Percentiles rank a stretch among this genome's conserved stretches.
Conservation (phyloP, 2,113 vertebrate genomes). For the Amblyornis subalaris region DNA sequence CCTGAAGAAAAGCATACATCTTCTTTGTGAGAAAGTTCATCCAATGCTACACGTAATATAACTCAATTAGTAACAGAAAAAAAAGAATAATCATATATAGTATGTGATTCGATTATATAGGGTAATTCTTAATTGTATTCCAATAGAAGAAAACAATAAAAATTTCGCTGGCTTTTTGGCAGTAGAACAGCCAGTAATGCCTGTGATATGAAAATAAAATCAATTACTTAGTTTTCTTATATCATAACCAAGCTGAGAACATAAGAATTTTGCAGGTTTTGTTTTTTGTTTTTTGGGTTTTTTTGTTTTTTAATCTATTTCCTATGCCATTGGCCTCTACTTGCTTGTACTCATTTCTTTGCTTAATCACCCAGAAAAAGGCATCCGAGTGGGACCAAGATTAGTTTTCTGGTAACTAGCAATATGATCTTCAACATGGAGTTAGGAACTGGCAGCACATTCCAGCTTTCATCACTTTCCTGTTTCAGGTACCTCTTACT, state of each 20-base stretch:
- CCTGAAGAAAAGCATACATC: slow-evolving; percentile 38
- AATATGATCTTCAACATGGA: not conserved
- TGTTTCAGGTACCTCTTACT: not conserved
- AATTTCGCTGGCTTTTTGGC: not conserved
- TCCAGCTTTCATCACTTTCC: not conserved
- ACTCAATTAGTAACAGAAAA: not conserved
- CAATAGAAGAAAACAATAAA: not conserved
- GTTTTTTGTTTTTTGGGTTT: not conserved
- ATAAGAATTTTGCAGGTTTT: not conserved
- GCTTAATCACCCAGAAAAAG: not conserved
- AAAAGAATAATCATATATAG: not conserved
- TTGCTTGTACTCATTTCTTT: not conserved
- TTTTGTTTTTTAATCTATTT: not conserved
- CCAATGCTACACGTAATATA: not conserved
- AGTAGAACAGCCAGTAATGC: not conserved
- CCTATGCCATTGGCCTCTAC: not conserved
- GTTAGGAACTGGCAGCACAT: not conserved
- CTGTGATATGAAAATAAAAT: not conserved
- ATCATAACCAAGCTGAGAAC: not conserved
- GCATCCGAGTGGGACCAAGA: not conserved
- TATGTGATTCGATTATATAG: not conserved
- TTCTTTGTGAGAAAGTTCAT: slow-evolving; percentile 13
- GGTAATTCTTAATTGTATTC: not conserved
- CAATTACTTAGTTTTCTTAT: not conserved
- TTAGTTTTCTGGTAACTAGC: not conserved